These are phyloP conservation scores for Actinia tenebrosa DNA, from an alignment of 64 coral and sea anemone species.

Conservation along the genomic window DNA sequence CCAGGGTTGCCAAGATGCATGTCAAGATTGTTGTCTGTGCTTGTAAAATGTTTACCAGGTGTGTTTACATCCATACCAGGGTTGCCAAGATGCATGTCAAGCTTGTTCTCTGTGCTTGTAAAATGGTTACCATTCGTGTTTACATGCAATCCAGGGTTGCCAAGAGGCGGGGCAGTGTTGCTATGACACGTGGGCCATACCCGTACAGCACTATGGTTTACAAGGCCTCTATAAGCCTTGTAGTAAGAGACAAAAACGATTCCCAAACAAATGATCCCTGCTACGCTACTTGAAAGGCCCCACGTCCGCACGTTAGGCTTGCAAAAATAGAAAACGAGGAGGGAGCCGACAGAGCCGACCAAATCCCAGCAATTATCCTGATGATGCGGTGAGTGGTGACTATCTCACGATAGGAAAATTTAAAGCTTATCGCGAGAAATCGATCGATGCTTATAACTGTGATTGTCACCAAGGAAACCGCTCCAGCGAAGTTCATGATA, in stretches of 20 bases:
- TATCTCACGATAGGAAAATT: not conserved
- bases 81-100: not conserved
- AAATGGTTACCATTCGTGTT: not conserved
- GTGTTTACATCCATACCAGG: not conserved
- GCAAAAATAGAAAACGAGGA: not conserved
- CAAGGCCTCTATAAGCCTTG: not conserved
- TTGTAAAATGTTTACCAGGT: not conserved
- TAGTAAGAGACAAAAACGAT: not conserved
- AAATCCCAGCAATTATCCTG: not conserved
- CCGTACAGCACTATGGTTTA: not conserved
- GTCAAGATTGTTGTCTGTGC: not conserved
- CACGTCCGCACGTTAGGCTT: not conserved
- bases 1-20: not conserved
- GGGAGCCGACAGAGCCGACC: not conserved
- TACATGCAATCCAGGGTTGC: not conserved
- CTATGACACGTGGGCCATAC: not conserved
- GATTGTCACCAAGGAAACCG: not conserved
- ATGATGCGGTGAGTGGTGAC: not conserved
- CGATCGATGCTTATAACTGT: constrained; percentile 6
- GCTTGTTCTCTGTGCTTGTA: not conserved
- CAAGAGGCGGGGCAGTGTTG: not conserved
- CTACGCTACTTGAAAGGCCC: not conserved
- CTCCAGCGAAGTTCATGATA: not conserved
- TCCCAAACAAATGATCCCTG: not conserved
- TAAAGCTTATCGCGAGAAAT: not conserved